These are phyloP conservation scores for Amphiura filiformis DNA, from an alignment of 35 echinoderm and acorn worm genomes.

Conservation along the genomic window DNA sequence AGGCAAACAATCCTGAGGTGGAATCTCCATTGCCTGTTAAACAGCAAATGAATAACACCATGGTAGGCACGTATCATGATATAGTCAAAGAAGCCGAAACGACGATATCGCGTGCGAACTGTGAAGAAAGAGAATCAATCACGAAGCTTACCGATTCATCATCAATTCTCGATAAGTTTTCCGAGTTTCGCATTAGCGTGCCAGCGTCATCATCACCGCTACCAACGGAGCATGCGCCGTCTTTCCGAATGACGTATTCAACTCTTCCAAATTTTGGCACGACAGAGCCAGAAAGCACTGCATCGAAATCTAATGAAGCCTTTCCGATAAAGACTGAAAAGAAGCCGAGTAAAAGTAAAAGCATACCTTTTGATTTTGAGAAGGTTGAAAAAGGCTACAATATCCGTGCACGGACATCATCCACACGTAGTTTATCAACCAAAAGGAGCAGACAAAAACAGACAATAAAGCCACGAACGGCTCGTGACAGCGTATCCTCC, in stretches of 20 bases:
- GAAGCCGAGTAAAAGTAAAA: neutral
- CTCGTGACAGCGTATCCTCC: neutral
- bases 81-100: neutral
- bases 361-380: neutral
- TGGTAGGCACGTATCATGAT: neutral
- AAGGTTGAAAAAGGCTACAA: neutral
- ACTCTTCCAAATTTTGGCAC: slow-evolving; percentile 50
- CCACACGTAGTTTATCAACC: neutral
- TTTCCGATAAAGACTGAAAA: neutral
- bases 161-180: slow-evolving; percentile 19
- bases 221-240: neutral
- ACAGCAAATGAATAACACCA: neutral
- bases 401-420: neutral
- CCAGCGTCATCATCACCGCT: neutral
- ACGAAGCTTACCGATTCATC: neutral
- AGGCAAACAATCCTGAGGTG: too few species aligned
- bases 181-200: slow-evolving; percentile 9
- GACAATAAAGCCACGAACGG: neutral
- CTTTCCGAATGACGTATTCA: slow-evolving; percentile 74
- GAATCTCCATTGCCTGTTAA: neutral
- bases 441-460: neutral
- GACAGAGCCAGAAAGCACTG: neutral
- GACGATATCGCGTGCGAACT: too few species aligned
- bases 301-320: neutral
- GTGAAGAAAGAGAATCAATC: neutral